Conservation (phyloP, 2,888 invertebrate species). For the Linnaemya vulpina region DNA sequence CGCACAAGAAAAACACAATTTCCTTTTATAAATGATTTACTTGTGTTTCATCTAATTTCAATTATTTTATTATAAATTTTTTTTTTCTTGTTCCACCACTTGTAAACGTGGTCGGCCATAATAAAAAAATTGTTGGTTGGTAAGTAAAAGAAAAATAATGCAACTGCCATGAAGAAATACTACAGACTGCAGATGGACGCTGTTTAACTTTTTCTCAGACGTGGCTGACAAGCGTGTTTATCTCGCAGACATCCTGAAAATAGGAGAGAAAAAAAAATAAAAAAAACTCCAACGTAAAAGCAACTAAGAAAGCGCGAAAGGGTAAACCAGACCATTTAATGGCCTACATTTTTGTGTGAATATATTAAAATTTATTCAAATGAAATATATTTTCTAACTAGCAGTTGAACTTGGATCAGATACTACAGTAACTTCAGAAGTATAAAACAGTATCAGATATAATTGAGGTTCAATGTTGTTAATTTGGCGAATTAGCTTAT, state of each 20-base stretch:
- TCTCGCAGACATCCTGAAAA: slow-evolving; percentile 61
- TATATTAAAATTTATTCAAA: not conserved
- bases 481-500: no score
- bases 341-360: slow-evolving; percentile 2
- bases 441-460: no score
- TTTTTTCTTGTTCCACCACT: slow-evolving; percentile 14
- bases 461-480: no score
- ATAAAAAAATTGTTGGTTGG: slow-evolving; percentile 48
- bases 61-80: slow-evolving; percentile 1
- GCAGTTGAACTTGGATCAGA: not conserved
- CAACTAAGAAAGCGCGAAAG: slow-evolving; percentile 22
- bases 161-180: slow-evolving; percentile 33
- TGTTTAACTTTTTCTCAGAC: slow-evolving; percentile 36
- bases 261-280: slow-evolving; percentile 21
- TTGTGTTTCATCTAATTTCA: slow-evolving; percentile 45
- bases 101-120: slow-evolving; percentile 49
- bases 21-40: slow-evolving; percentile 50
- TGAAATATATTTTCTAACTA: not conserved
- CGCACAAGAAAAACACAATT: slow-evolving; percentile 15
- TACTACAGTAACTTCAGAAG: not conserved
- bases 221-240: slow-evolving; percentile 64
- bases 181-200: slow-evolving; percentile 33
- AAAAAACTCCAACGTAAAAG: not conserved
- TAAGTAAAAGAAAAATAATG: slow-evolving; percentile 21
- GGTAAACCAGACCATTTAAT: slow-evolving; percentile 12